Conservation (phyloP, 1,140 invertebrate species). For the Aphelinus atriplicis region DNA sequence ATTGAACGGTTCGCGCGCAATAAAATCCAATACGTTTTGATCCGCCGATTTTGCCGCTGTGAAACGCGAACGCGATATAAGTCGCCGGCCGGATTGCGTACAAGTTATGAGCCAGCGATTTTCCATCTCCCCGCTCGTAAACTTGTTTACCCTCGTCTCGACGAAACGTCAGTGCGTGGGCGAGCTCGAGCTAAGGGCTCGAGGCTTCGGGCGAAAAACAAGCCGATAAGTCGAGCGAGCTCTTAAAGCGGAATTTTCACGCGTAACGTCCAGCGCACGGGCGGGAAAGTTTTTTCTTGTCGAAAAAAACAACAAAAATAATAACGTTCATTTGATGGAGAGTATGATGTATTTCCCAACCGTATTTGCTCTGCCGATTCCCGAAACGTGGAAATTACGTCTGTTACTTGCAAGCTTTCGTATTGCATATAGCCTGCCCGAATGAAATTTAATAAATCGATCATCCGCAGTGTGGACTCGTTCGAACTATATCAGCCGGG, state of each 20-base stretch:
- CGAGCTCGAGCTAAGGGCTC: not conserved
- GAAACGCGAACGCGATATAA: not conserved
- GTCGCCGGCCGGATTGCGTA: not conserved
- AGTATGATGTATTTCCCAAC: too few species aligned
- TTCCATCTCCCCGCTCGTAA: conserved; percentile 21
- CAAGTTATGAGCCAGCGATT: conserved; percentile 17
- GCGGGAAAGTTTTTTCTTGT: not conserved
- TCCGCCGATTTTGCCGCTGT: not conserved
- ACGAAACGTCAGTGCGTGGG: not conserved
- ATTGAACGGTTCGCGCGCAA: not conserved
- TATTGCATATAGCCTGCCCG: too few species aligned
- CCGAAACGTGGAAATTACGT: too few species aligned
- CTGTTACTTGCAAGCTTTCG: too few species aligned
- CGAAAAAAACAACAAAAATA: too few species aligned
- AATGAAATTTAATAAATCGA: too few species aligned
- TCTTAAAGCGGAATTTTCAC: not conserved
- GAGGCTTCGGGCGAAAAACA: not conserved
- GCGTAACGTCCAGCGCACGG: not conserved
- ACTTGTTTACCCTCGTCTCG: conserved; percentile 26
- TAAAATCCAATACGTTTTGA: conserved; percentile 1
- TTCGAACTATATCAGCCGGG: too few species aligned
- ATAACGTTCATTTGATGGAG: too few species aligned
- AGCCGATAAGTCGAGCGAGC: conserved; percentile 4
- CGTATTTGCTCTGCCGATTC: too few species aligned
- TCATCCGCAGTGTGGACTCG: too few species aligned